Percentiles rank a stretch among this genome's conserved stretches.
Conservation (phyloP, 1,140 invertebrate genomes). For the Bombus superbus region DNA sequence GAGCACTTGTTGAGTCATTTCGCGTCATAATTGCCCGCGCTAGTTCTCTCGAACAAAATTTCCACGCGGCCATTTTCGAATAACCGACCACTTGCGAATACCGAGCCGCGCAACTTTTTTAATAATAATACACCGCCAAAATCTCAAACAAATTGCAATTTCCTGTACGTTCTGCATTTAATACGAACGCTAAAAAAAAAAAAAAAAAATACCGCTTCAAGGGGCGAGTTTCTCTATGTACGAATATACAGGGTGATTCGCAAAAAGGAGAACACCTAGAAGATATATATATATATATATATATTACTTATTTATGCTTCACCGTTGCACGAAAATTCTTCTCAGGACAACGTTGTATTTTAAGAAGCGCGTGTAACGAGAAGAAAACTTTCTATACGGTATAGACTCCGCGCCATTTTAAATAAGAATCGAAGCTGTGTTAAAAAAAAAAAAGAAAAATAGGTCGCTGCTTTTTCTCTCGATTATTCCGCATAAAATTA, state of each 20-base stretch:
- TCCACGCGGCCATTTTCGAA: background rate
- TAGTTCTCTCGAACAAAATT: background rate
- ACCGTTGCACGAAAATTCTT: too few species aligned
- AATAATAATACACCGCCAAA: background rate
- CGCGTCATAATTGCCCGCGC: background rate
- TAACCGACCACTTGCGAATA: background rate
- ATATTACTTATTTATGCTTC: too few species aligned
- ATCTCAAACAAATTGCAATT: background rate
- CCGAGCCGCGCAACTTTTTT: background rate
- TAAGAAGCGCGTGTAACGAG: too few species aligned
- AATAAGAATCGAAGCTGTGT: background rate
- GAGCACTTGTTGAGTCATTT: background rate
- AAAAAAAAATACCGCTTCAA: too few species aligned
- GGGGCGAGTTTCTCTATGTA: fast-evolving
- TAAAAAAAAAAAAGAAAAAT: background rate
- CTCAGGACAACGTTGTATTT: too few species aligned
- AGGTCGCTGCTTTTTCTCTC: background rate
- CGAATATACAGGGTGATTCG: background rate
- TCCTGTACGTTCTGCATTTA: too few species aligned
- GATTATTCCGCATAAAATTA: background rate
- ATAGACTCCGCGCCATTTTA: background rate
- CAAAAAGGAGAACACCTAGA: too few species aligned
- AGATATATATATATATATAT: too few species aligned
- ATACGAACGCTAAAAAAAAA: too few species aligned
- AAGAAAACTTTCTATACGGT: background rate